Conservation (phyloP, 1,140 invertebrate genomes). For the Bicyclus anynana region DNA sequence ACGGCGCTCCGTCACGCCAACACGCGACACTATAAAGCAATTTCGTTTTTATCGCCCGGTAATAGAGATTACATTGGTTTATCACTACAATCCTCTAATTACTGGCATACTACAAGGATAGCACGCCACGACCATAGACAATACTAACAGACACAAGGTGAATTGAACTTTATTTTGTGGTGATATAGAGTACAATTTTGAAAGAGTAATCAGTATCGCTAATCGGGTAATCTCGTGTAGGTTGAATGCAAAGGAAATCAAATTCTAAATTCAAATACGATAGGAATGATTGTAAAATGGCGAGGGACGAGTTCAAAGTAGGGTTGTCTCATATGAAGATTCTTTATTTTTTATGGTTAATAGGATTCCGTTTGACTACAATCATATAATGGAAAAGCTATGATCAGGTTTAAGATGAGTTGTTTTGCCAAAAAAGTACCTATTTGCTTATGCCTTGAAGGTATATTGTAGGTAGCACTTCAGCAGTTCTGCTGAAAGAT, state of each 20-base stretch:
- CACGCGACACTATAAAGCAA: conserved; percentile 53
- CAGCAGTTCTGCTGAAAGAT: too few relatives aligned
- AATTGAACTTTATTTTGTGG: conserved; percentile 9
- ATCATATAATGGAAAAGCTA: too few relatives aligned
- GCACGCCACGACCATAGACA: conserved; percentile 36
- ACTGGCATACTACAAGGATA: conserved; percentile 41
- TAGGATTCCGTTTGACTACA: too few relatives aligned
- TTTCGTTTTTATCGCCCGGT: conserved; percentile 66
- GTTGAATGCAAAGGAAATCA: conserved; percentile 25
- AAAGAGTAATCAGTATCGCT: conserved; percentile 10
- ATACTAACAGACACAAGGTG: neutral
- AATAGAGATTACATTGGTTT: conserved; percentile 71
- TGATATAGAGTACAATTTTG: conserved; percentile 8
- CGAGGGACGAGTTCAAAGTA: neutral
- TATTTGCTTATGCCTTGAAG: too few relatives aligned
- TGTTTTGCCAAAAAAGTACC: too few relatives aligned
- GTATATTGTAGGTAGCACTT: too few relatives aligned
- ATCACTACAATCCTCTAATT: conserved; percentile 64
- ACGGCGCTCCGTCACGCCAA: conserved; percentile 55
- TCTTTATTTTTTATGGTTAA: too few relatives aligned
- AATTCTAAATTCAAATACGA: conserved; percentile 16
- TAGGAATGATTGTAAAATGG: conserved; percentile 29
- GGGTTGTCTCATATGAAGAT: neutral
- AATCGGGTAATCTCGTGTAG: conserved; percentile 33
- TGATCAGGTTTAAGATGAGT: too few relatives aligned